Conservation (phyloP, 2,113 vertebrate species). For the Orthonyx spaldingii region DNA sequence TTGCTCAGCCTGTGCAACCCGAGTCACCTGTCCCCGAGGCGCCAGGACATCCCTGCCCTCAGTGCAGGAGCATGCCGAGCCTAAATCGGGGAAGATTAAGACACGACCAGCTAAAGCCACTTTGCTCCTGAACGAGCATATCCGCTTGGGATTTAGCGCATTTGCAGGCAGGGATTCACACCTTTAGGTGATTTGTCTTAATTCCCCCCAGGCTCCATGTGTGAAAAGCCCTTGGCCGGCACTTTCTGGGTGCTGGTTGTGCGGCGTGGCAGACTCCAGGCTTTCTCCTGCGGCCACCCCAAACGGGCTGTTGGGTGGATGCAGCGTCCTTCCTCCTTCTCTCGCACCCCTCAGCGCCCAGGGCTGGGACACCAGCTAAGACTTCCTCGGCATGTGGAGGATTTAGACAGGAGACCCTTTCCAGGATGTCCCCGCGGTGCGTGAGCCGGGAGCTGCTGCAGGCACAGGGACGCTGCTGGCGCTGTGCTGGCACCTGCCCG, state of each 20-base stretch:
- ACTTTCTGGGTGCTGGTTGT: background rate
- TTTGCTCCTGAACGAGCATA: background rate
- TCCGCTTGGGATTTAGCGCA: conserved; percentile 45
- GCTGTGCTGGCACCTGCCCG: background rate
- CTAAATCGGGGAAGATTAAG: conserved; percentile 24
- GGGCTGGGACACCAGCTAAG: background rate
- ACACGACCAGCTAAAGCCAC: background rate
- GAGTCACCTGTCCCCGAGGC: background rate
- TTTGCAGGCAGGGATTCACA: conserved; percentile 49
- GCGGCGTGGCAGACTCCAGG: rapidly evolving
- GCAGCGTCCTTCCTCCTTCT: background rate
- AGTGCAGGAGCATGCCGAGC: background rate
- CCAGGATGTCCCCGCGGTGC: rapidly evolving
- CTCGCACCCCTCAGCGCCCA: too few relatives aligned
- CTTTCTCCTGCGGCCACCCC: background rate
- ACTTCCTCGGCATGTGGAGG: background rate
- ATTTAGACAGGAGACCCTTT: background rate
- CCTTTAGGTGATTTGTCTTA: conserved; percentile 45
- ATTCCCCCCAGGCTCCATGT: background rate
- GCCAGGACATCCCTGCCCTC: background rate
- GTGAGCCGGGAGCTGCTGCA: background rate
- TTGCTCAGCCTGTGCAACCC: background rate
- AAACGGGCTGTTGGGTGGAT: rapidly evolving
- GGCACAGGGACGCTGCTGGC: background rate
- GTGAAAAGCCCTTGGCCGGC: background rate